Percentiles rank a stretch among this genome's conserved stretches.
Evolutionary conservation across 2,797 vertebrate species (phyloP).

Genomic region (Pseudotriccus pelzelni): DNA sequence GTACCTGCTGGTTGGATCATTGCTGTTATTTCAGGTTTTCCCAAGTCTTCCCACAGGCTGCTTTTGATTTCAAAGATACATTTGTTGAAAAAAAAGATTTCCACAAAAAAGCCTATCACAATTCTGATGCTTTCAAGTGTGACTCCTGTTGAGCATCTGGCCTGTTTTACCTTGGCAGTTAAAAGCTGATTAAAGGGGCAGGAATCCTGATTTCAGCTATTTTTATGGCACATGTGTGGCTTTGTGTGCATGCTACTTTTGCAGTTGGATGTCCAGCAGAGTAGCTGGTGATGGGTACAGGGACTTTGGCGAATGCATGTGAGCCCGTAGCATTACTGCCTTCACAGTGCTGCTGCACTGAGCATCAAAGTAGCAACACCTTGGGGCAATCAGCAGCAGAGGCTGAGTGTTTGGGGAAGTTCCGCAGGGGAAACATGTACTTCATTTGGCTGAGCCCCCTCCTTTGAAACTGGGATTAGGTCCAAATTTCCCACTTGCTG

Average conservation of each 20-base stretch:
- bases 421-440: neutral
- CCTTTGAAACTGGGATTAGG: neutral
- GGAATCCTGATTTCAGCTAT: neutral
- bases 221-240: neutral
- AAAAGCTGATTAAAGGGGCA: neutral
- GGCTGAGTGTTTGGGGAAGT: neutral
- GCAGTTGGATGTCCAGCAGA: neutral
- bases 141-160: neutral
- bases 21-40: neutral
- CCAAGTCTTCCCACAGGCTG: neutral
- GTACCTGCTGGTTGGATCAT: neutral
- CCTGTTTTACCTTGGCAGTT: neutral
- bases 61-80: neutral
- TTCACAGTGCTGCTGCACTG: rapidly evolving
- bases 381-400: neutral
- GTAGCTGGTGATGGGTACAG: neutral
- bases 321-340: neutral
- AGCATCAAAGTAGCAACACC: rapidly evolving
- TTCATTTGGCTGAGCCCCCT: neutral
- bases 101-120: neutral
- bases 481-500: neutral
- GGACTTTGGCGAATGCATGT: rapidly evolving
- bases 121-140: neutral
- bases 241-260: neutral
- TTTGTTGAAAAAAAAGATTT: neutral